Conservation (phyloP, 1,140 invertebrate species). For the Atta colombica region DNA sequence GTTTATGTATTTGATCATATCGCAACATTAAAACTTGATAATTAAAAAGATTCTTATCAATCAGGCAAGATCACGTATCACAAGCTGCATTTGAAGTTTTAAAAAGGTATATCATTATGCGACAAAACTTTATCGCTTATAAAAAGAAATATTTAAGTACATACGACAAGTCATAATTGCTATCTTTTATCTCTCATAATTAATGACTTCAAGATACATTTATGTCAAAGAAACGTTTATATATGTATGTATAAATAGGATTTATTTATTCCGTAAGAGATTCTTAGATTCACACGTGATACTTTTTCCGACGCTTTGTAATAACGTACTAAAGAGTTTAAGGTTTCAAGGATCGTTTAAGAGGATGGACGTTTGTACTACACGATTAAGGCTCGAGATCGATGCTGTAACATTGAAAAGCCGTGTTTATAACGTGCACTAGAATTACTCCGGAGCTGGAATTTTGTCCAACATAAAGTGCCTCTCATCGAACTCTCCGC, state of each 20-base stretch:
- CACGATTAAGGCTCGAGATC: constrained; percentile 34
- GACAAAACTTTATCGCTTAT: constrained; percentile 14
- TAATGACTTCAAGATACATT: neutral
- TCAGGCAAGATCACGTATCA: neutral
- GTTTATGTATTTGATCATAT: neutral
- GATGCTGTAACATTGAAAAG: constrained; percentile 38
- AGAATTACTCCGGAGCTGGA: constrained; percentile 66
- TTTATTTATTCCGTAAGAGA: neutral
- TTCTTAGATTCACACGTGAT: constrained; percentile 10
- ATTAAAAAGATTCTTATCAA: constrained; percentile 36
- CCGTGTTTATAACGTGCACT: constrained; percentile 67
- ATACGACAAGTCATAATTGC: constrained; percentile 6
- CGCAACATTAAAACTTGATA: neutral
- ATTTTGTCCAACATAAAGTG: constrained; percentile 44
- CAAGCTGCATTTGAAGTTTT: neutral
- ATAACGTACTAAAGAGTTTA: constrained; percentile 46
- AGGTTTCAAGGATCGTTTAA: constrained; percentile 24
- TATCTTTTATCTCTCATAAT: neutral
- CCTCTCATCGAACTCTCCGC: constrained; percentile 15
- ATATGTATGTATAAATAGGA: neutral
- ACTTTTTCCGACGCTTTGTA: constrained; percentile 9
- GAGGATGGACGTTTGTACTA: constrained; percentile 45
- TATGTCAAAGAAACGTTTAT: neutral
- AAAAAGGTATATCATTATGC: neutral
- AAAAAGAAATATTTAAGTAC: neutral